Base-by-base conservation (phyloP, 2,888 invertebrate species). In the Stenodema calcarata region DNA sequence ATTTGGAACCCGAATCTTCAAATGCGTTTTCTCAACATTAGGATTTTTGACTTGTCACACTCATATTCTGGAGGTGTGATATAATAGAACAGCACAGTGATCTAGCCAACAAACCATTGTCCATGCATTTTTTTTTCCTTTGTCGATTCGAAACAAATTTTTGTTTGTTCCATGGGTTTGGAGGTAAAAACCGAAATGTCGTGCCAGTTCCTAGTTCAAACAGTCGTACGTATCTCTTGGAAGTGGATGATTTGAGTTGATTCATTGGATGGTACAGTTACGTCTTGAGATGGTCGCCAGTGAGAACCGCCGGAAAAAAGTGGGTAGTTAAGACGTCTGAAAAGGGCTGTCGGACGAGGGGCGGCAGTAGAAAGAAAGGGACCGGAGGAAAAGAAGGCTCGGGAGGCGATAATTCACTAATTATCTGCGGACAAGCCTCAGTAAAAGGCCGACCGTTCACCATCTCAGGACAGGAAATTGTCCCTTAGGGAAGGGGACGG, bases 371-470 rank as follows among this genome's bases (percentile, higher is more conserved):
- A 42, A 42, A 23, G 62, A 27, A 73, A 73, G 78, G 44, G 78
- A 18, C 41, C 42, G 9, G 18, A 16, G 41, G n/a, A 14, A 76
- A 76, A 28, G 76, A 35, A 35, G 54, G 80, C 28, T 80, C 30
- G 80, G 80, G 47, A 54, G 54, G 82, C 82, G 69, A 82, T 82
- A 82, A 82, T 69, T 82, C 82, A 82, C 82, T 82, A 82, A 82
- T 82, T 82, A 82, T 82, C 82, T 82, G 62, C 30, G 35, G 62
- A 35, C 30, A n/a, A 62, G 78, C n/a, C 41, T 78, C 44, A 23
- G 41, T 11, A 27, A 47, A 78, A 18, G 42, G 42, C 23, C n/a
- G 6, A 14, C 62, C 62, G 0, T 18, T 18, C 54, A n/a, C 62
- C 44, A 50, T n/a, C 27, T 23, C 75, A 47, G 23, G 62, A 27